Percentiles rank a stretch among this genome's conserved stretches.
phyloP scores from a whole-genome alignment of 2,888 invertebrate species.

The Macroteleia sp. region DNA sequence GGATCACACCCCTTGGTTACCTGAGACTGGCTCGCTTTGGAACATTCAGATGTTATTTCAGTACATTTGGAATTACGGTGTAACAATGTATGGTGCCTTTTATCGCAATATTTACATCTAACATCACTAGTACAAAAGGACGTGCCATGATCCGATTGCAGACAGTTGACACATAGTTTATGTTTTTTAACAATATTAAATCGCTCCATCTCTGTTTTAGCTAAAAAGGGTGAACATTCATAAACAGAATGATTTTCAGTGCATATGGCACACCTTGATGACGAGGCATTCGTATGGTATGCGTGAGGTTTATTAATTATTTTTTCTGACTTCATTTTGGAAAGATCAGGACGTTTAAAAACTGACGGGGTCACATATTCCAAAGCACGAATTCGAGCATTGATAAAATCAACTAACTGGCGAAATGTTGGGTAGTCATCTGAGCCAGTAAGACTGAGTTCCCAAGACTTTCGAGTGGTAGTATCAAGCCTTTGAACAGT shows the following conservation, averaged over 20 bases:
- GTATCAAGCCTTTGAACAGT: too few relatives aligned
- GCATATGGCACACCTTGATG: not conserved
- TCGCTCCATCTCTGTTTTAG: not conserved
- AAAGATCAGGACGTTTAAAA: too few relatives aligned
- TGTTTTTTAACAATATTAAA: not conserved
- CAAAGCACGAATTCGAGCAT: not conserved
- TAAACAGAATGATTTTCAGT: not conserved
- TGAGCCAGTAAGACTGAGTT: too few relatives aligned
- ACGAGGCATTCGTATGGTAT: not conserved
- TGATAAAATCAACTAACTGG: too few relatives aligned
- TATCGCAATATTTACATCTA: not conserved
- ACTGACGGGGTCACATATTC: not conserved
- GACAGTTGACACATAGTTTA: not conserved
- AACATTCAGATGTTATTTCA: too few relatives aligned
- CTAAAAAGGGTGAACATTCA: not conserved
- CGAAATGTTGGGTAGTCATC: too few relatives aligned
- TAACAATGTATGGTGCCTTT: conserved; percentile 7
- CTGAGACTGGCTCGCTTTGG: too few relatives aligned
- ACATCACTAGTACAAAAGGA: not conserved
- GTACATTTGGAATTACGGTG: not conserved
- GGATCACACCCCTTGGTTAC: too few relatives aligned
- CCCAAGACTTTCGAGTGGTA: too few relatives aligned
- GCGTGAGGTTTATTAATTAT: not conserved
- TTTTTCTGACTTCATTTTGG: too few relatives aligned
- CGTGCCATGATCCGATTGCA: not conserved